phyloP scores from a whole-genome alignment of 2,797 vertebrate species.

The Tenualosa thibaudeaui region DNA sequence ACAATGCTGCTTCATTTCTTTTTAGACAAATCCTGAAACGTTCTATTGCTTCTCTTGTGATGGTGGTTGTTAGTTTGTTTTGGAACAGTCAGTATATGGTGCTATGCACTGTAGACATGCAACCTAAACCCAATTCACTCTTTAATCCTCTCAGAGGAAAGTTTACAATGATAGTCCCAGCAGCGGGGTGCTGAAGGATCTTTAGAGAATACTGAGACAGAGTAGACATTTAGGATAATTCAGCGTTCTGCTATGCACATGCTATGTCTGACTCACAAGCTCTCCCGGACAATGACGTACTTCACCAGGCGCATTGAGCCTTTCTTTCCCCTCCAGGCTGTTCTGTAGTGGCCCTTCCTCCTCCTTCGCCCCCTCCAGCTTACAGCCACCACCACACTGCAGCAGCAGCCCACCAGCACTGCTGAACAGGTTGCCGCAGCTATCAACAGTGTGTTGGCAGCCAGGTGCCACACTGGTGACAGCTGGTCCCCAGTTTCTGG shows the following conservation, averaged over 20 bases:
- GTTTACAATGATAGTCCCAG: not conserved
- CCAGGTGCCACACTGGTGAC: constrained; percentile 65
- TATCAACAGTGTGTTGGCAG: constrained; percentile 72
- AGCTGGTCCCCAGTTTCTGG: constrained; percentile 48
- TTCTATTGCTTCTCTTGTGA: constrained; percentile 20
- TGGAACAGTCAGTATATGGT: not conserved
- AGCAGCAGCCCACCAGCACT: constrained; percentile 80
- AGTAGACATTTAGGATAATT: not conserved
- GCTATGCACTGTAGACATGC: not conserved
- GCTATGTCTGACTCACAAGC: constrained; percentile 53
- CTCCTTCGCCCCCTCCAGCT: constrained; percentile 73
- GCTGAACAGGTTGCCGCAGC: constrained; percentile 72
- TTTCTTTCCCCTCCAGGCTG: constrained; percentile 61
- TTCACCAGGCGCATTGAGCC: constrained; percentile 76
- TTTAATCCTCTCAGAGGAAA: constrained; percentile 13
- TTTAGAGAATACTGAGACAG: not conserved
- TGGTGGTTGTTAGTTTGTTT: not conserved
- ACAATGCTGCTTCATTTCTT: not conserved
- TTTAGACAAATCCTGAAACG: not conserved
- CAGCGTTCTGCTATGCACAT: not conserved
- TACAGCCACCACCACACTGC: constrained; percentile 69
- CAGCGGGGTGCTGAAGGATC: not conserved
- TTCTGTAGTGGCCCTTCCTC: constrained; percentile 76
- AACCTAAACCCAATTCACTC: not conserved
- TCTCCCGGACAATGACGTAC: constrained; percentile 68